Evolutionary conservation across 2,888 invertebrate species (phyloP).

Genomic region (Cenopis cana): DNA sequence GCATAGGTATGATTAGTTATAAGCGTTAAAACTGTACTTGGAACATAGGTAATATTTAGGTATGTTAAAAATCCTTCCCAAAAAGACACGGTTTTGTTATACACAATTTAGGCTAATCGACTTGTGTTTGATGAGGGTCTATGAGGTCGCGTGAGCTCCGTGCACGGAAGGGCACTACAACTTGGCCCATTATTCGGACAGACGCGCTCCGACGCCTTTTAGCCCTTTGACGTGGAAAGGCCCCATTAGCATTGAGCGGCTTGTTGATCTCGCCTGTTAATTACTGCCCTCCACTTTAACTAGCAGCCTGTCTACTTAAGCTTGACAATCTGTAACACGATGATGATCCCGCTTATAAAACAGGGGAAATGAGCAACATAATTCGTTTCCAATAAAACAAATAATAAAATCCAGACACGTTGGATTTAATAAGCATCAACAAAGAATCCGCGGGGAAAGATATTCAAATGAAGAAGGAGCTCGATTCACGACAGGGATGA

Average conservation of each 20-base stretch:
- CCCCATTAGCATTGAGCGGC: slow-evolving; percentile 81
- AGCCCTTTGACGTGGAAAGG: slow-evolving; percentile 82
- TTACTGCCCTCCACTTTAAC: slow-evolving; percentile 77
- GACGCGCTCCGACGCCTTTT: slow-evolving; percentile 81
- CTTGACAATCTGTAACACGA: slow-evolving; percentile 27
- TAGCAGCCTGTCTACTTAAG: slow-evolving; percentile 51
- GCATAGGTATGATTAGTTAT: background rate
- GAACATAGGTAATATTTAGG: background rate
- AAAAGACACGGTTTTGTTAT: slow-evolving; percentile 66
- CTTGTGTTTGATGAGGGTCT: slow-evolving; percentile 81
- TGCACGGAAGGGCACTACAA: slow-evolving; percentile 65
- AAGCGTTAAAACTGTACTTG: background rate
- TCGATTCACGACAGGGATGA: slow-evolving; percentile 62
- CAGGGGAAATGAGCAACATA: slow-evolving; percentile 35
- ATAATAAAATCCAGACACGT: slow-evolving; percentile 53
- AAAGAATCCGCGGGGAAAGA: slow-evolving; percentile 63
- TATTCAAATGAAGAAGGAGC: slow-evolving; percentile 71
- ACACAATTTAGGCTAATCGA: slow-evolving; percentile 79
- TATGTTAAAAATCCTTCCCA: slow-evolving; percentile 51
- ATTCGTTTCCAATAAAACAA: slow-evolving; percentile 37
- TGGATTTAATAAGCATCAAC: slow-evolving; percentile 71
- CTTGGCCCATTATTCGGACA: slow-evolving; percentile 81
- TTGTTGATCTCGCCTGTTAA: slow-evolving; percentile 81
- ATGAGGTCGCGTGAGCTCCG: slow-evolving; percentile 67
- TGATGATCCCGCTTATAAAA: slow-evolving; percentile 33